Conservation (phyloP, 2,888 invertebrate species). For the Drosophila kanekoi region DNA sequence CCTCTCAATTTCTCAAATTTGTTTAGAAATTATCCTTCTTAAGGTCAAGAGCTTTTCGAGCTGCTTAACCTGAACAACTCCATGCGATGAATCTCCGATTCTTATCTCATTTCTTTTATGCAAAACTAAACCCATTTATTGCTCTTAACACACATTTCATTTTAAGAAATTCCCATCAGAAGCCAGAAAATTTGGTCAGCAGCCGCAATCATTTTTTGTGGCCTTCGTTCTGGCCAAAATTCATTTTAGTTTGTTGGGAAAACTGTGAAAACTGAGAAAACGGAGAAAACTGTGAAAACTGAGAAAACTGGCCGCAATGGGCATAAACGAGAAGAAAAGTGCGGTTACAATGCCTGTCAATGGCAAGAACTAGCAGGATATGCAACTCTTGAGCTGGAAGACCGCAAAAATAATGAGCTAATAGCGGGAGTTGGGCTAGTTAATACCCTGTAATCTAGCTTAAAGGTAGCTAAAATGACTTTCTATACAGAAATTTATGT, state of each 20-base stretch:
- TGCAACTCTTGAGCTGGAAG: conserved; percentile 26
- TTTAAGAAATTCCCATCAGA: conserved; percentile 34
- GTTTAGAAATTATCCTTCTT: too few relatives aligned
- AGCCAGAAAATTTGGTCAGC: conserved; percentile 21
- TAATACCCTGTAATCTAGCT: conserved; percentile 9
- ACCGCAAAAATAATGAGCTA: conserved; percentile 11
- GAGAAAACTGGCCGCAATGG: conserved; percentile 33
- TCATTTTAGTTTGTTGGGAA: conserved; percentile 30
- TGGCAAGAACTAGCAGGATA: conserved; percentile 23
- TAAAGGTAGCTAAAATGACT: background rate
- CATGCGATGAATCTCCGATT: conserved; percentile 15
- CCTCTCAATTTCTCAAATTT: too few relatives aligned
- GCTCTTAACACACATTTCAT: conserved; percentile 35
- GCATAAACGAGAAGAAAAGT: conserved; percentile 40
- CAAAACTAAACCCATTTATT: conserved; percentile 10
- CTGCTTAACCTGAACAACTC: conserved; percentile 10
- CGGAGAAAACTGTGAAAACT: conserved; percentile 24
- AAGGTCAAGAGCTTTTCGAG: background rate
- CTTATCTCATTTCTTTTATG: conserved; percentile 1
- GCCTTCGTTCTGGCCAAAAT: conserved; percentile 23
- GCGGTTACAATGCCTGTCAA: conserved; percentile 54
- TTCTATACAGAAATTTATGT: too few relatives aligned
- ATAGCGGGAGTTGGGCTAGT: background rate
- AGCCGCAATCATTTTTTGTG: conserved; percentile 69
- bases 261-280: conserved; percentile 10